These are phyloP conservation scores for Bergia sp. DNA, from an alignment of 92 coral and sea anemone genomes.

Conservation along the genomic window DNA sequence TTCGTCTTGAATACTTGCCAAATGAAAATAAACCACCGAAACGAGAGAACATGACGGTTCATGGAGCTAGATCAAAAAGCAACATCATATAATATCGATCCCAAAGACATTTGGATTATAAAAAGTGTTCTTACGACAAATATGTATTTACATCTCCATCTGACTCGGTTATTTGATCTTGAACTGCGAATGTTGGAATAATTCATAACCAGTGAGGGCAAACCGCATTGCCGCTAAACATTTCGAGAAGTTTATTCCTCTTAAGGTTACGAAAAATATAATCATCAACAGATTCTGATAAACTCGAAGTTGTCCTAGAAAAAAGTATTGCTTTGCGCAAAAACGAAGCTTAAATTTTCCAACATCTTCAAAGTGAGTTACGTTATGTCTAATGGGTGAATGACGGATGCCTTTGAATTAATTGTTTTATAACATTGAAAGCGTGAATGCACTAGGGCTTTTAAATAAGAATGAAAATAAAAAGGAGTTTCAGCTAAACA, in stretches of 20 bases:
- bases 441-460: not conserved
- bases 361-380: not conserved
- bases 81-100: too few relatives aligned
- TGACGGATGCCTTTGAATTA: too few relatives aligned
- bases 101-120: too few relatives aligned
- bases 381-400: not conserved
- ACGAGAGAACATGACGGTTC: not conserved
- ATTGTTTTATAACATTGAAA: not conserved
- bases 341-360: not conserved
- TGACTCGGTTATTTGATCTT: not conserved
- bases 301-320: not conserved
- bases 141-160: not conserved
- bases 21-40: not conserved
- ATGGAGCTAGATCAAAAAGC: not conserved
- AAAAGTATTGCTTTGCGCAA: not conserved
- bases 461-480: not conserved
- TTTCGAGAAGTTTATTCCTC: not conserved
- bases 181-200: not conserved
- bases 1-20: not conserved
- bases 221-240: not conserved
- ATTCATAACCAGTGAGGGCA: not conserved
- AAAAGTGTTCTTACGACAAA: too few relatives aligned
- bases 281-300: too few relatives aligned
- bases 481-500: not conserved
- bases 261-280: too few relatives aligned